Percentiles rank a stretch among this genome's conserved stretches.
phyloP scores from a whole-genome alignment of 2,888 invertebrate species.

The Atrina japonica region DNA sequence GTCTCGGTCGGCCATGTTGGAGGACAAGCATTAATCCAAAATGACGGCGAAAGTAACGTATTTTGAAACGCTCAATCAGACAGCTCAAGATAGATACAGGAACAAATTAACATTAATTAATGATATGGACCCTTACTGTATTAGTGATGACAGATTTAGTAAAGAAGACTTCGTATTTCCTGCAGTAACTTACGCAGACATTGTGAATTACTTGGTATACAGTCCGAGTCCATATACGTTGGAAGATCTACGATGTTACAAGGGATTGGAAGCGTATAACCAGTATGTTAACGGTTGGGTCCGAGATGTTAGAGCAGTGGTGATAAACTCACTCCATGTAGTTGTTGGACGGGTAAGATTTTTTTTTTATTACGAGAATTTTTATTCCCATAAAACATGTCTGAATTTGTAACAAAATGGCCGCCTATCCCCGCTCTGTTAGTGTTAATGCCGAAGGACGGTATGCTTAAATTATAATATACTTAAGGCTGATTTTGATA shows the following conservation, averaged over 20 bases:
- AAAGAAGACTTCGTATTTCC: background rate
- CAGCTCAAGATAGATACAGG: background rate
- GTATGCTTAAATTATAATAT: no score
- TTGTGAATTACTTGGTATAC: slow-evolving; percentile 17
- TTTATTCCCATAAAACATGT: no score
- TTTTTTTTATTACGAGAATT: no score
- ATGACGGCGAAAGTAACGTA: no score
- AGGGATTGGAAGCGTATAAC: slow-evolving; percentile 14
- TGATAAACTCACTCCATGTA: background rate
- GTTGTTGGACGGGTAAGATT: background rate
- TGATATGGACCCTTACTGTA: background rate
- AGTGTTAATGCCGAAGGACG: no score
- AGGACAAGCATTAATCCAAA: background rate
- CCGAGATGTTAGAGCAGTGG: background rate
- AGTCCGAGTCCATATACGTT: slow-evolving; percentile 17
- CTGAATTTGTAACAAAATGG: no score
- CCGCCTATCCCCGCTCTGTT: no score
- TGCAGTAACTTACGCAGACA: slow-evolving; percentile 5
- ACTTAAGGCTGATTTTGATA: no score
- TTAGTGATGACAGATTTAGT: background rate
- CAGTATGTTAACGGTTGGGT: slow-evolving; percentile 19
- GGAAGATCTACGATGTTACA: slow-evolving; percentile 1
- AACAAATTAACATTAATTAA: background rate
- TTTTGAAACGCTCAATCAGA: background rate
- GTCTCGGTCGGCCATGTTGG: slow-evolving; percentile 1